phyloP scores from a whole-genome alignment of 2,113 vertebrate species.

The Loxodonta africana region DNA sequence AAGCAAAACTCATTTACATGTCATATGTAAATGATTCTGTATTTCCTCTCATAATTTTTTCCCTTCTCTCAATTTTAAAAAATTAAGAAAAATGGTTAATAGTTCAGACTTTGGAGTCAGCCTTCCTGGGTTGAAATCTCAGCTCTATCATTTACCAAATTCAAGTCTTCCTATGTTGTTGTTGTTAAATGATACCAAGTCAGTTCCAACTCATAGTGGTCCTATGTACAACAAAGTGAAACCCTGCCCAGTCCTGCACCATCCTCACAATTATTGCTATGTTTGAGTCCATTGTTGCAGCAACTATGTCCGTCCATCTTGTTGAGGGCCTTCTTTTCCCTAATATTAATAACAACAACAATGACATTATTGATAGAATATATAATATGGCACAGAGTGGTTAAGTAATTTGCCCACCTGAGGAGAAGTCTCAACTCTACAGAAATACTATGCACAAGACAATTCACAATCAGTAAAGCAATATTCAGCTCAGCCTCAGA shows the following conservation, averaged over 20 bases:
- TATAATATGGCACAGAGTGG: background rate
- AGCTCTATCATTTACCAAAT: background rate
- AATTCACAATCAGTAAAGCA: conserved; percentile 8
- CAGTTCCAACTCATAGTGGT: too few species aligned
- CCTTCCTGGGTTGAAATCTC: background rate
- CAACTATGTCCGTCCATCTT: too few species aligned
- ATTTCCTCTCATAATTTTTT: background rate
- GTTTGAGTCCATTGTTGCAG: too few species aligned
- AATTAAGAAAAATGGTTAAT: background rate
- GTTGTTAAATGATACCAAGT: too few species aligned
- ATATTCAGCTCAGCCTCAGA: background rate
- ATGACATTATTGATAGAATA: background rate
- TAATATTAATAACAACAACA: background rate
- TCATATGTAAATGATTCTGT: background rate
- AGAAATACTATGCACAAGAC: conserved; percentile 19
- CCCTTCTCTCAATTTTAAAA: conserved; percentile 6
- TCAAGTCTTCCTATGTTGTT: background rate
- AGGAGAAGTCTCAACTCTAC: conserved; percentile 47
- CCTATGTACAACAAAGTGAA: too few species aligned
- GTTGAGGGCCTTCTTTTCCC: background rate
- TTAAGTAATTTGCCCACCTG: background rate
- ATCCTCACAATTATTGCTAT: too few species aligned
- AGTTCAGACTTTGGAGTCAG: background rate
- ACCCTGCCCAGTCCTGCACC: too few species aligned
- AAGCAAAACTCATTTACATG: background rate